Percentiles rank a stretch among this genome's conserved stretches.
These are phyloP conservation scores for Ceyx cyanopectus DNA, from an alignment of 2,113 vertebrate genomes.

Conservation along the genomic window DNA sequence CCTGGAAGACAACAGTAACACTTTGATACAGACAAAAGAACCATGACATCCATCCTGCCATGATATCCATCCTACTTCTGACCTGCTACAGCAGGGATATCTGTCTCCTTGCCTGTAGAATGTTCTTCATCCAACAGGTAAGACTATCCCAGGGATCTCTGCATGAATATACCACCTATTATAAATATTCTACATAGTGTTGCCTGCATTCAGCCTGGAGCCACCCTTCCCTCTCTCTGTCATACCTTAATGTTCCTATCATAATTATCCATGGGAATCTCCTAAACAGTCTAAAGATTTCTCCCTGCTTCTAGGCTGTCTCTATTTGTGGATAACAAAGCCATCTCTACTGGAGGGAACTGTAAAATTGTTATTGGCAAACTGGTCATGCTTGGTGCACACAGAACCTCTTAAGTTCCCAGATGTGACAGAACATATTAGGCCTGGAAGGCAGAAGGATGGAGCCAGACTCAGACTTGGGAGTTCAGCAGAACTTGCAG, in stretches of 20 bases:
- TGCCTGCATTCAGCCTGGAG: neutral
- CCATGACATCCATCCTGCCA: fast-evolving
- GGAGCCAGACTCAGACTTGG: neutral
- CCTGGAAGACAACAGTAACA: neutral
- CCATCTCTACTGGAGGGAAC: neutral
- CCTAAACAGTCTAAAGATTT: neutral
- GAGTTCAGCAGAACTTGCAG: neutral
- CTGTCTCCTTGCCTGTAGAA: neutral
- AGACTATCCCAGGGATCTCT: neutral
- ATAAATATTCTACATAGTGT: neutral
- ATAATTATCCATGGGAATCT: neutral
- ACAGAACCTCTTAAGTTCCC: neutral
- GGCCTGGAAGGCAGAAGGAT: neutral
- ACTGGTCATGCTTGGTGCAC: neutral
- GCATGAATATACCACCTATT: neutral
- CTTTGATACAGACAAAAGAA: neutral
- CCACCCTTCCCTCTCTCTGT: neutral
- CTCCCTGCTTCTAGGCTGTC: neutral
- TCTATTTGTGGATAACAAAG: neutral
- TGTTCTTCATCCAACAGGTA: neutral
- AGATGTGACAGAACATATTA: neutral
- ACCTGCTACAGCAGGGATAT: neutral
- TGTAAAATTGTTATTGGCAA: neutral
- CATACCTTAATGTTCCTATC: neutral
- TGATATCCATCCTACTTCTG: neutral